Evolutionary conservation across 2,888 invertebrate species (phyloP), one percentile per base, ranked within the genome.

Genomic region (Gastracanthus pulcherrimus): DNA sequence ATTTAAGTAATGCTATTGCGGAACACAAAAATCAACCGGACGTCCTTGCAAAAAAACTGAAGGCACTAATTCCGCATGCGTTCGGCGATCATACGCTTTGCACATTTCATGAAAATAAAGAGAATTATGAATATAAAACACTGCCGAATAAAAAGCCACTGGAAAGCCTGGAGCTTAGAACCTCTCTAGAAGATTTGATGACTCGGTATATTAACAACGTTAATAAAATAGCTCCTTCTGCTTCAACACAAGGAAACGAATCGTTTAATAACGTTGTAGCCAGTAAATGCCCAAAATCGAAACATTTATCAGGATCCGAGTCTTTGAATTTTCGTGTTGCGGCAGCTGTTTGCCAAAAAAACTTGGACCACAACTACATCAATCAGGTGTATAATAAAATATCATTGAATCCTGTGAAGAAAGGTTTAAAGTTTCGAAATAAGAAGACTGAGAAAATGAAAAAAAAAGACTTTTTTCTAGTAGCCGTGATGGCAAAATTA

Each of bases 211-310:
- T 75, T 31, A 80, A 81, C 64, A 81, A 83, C 51, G 78, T 82
- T 45, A 11, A 74, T 41, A 82, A 82, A 62, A 29, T 83, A 38
- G 76, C 81, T 11, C 71, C 71, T 13, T 76, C 76, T 66, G 76
- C 69, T 74, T 84, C 81, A 26, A 84, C 75, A 1, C 82, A 82
- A 76, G 64, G 34, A 2, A 82, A 82, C 45, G 69, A 84, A 67
- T 69, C 74, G 16, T 81, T 83, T 11, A 84, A 84, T 41, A 55
- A 67, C 29, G 41, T 51, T 9, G 76, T 81, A 7, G 77, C 81
- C 13, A 34, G 19, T 3, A 80, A 80, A 62, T 74, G 66, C 64
- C 76, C 81, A 2, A 84, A 84, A 76, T 67, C 51, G 3, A 75
- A 62, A 19, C 77, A 82, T 64, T 78, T 80, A n/a, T 79, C 74